Evolutionary conservation across 2,113 vertebrate genomes (phyloP).

Genomic region (Psittacus erithacus): DNA sequence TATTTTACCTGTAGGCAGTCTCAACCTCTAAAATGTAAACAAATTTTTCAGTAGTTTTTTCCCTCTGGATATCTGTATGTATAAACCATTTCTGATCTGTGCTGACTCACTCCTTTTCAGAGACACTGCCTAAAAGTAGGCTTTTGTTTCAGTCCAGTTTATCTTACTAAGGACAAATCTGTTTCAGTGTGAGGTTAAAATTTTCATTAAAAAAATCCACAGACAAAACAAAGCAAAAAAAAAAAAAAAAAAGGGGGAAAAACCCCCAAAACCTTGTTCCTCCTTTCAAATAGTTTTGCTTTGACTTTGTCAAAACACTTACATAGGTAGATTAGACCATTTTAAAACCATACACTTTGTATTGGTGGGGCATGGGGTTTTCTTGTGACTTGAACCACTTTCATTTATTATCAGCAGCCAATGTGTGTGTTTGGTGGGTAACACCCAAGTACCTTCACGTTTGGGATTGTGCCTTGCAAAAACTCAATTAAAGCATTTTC

Average conservation of each 20-base stretch:
- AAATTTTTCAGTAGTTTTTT: conserved; percentile 4
- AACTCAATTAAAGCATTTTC: background rate
- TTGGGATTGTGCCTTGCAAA: background rate
- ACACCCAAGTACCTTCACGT: background rate
- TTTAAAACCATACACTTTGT: background rate
- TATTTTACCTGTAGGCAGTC: background rate
- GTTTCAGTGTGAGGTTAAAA: background rate
- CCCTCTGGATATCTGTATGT: background rate
- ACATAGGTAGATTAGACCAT: background rate
- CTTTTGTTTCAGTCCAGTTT: background rate
- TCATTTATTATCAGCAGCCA: background rate
- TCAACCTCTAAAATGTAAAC: conserved; percentile 6
- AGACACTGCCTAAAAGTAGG: background rate
- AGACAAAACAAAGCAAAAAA: background rate
- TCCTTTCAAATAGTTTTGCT: background rate
- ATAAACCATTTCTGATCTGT: conserved; percentile 5
- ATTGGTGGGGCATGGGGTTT: background rate
- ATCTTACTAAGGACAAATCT: background rate
- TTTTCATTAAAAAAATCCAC: background rate
- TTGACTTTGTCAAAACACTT: background rate
- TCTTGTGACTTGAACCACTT: background rate
- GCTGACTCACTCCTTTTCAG: conserved; percentile 6
- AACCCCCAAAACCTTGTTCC: background rate
- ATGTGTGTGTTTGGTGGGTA: background rate
- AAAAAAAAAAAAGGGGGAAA: background rate